A percentile compares a stretch with the other conserved stretches of the same genome.
Evolutionary conservation across 1,140 invertebrate species (phyloP).

Genomic region (Cyphomyrmex costatus): DNA sequence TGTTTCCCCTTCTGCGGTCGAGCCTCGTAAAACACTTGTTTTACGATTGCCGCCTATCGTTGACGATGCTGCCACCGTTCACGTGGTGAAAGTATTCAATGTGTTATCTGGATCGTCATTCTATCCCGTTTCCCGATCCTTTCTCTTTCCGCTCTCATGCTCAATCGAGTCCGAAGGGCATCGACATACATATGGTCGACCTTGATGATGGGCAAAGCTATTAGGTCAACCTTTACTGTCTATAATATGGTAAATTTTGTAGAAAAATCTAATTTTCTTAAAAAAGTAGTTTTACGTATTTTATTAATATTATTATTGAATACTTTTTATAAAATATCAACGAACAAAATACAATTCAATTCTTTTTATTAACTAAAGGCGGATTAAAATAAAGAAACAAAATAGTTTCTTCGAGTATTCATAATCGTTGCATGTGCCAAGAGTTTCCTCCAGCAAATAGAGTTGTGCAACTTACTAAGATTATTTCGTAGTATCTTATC

Average conservation of each 20-base stretch:
- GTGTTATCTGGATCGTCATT: conserved; percentile 51
- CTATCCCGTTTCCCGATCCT: conserved; percentile 49
- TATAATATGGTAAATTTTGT: not conserved
- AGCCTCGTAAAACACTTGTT: conserved; percentile 85
- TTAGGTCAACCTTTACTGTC: not conserved
- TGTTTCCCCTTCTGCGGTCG: conserved; percentile 71
- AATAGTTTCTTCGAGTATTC: not conserved
- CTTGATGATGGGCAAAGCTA: conserved; percentile 39
- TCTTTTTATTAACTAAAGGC: too few species aligned
- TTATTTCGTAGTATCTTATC: not conserved
- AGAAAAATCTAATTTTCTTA: not conserved
- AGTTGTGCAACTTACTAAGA: not conserved
- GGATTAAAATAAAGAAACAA: not conserved
- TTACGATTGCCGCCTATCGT: conserved; percentile 85
- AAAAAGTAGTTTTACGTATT: not conserved
- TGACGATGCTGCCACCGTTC: conserved; percentile 81
- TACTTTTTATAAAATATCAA: not conserved
- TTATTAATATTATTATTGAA: not conserved
- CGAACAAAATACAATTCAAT: not conserved
- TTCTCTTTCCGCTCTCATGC: conserved; percentile 53
- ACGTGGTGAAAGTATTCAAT: conserved; percentile 59
- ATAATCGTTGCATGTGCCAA: not conserved
- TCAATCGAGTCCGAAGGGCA: conserved; percentile 33
- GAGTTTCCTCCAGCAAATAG: not conserved
- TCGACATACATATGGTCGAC: conserved; percentile 38